Percentiles rank a stretch among this genome's conserved stretches.
phyloP scores from a whole-genome alignment of 2,888 invertebrate genomes.

The Drosophila peninsularis region DNA sequence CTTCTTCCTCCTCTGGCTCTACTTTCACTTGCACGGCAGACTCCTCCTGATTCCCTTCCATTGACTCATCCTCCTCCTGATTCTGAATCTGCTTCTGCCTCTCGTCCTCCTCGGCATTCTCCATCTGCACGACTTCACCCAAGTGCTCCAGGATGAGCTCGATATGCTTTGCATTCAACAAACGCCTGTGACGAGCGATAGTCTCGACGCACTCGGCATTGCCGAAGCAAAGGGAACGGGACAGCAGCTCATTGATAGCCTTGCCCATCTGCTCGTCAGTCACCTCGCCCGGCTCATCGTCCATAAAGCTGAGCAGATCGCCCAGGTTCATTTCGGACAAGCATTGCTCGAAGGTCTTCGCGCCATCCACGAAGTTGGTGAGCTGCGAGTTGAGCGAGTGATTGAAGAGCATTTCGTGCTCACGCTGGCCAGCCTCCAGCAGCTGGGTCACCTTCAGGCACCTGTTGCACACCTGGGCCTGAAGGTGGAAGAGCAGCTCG shows the following conservation, averaged over 20 bases:
- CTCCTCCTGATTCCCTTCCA: too few relatives aligned
- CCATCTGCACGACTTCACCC: constrained; percentile 6
- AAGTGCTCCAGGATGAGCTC: constrained; percentile 37
- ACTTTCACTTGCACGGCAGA: too few relatives aligned
- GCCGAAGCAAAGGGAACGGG: constrained; percentile 49
- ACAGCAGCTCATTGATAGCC: constrained; percentile 36
- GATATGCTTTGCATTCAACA: constrained; percentile 28
- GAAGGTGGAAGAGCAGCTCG: constrained; percentile 38
- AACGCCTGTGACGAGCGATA: constrained; percentile 26
- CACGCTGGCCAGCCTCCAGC: not conserved
- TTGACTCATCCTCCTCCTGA: not conserved
- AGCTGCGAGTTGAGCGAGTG: constrained; percentile 43
- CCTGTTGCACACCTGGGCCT: constrained; percentile 39
- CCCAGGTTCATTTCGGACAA: constrained; percentile 36
- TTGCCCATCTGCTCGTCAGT: not conserved
- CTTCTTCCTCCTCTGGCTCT: not conserved
- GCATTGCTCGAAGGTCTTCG: constrained; percentile 37
- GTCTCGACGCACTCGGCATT: constrained; percentile 59
- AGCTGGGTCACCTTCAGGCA: constrained; percentile 11
- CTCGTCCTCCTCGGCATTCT: not conserved
- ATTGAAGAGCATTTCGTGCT: not conserved
- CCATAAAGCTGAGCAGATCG: constrained; percentile 51
- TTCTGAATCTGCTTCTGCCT: not conserved
- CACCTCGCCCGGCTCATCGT: constrained; percentile 25
- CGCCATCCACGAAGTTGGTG: constrained; percentile 27